Base-by-base conservation (phyloP, 2,888 invertebrate genomes). In the Malthinus flaveolus region DNA sequence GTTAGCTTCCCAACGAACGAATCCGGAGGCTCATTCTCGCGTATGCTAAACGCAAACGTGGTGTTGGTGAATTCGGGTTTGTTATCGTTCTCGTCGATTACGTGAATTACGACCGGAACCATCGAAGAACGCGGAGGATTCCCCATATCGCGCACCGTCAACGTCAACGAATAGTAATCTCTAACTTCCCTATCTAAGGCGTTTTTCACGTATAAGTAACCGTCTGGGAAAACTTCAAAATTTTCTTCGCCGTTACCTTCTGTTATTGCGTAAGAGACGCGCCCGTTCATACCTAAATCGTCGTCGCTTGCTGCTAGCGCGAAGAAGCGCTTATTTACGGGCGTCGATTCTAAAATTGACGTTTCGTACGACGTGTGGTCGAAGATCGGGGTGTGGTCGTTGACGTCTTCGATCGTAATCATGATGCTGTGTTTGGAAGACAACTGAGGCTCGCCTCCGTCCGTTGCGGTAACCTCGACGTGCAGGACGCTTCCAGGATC, bases 11-110 rank as follows among this genome's bases (percentile, higher is more conserved):
- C 94, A 31, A 98, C 93, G 78, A 95, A 95, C 0, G 94, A 91
- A 75, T 93, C 93, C 0, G 89, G 85, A 1, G 91, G 90, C 65
- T 92, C 91, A 77, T 95, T 94, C 80, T 95, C 95, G 50, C 89
- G 87, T 11, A 97, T 87, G 75, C 87, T 91, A 74, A 97, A 95
- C 58, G 90, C 89, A 78, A 97, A 98, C 10, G 93, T 93, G 32
- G 87, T 86, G 70, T 97, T 94, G 1, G 89, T 88, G 78, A 99
- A 98, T 74, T 90, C 87, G 0, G 98, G 98, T 32, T 90, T 87
- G 77, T 97, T 95, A 79, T 98, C 97, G 78, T 99, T 98, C 80
- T 97, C 95, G 79, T 97, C 98, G 61, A 95, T 87, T 13, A 97
- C 88, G 73, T 95, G 94, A 62, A 97, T 90, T 11, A 95, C 92